Evolutionary conservation across 2,888 invertebrate genomes (phyloP).

Genomic region (Drosophila meridionalis): DNA sequence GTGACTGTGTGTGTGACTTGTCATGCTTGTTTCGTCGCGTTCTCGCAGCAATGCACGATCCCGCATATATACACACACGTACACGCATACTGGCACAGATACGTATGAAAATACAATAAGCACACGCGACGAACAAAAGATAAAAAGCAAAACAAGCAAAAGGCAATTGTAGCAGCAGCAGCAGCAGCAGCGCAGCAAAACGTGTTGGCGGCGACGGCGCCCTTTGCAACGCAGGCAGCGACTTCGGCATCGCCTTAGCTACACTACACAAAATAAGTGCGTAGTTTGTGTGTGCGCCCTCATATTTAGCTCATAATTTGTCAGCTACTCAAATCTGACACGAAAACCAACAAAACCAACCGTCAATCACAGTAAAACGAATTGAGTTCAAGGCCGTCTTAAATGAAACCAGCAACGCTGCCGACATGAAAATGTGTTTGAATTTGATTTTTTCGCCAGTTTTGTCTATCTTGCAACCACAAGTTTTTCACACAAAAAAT

Average conservation of each 20-base stretch:
- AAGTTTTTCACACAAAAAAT: conserved; percentile 72
- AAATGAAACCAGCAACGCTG: conserved; percentile 66
- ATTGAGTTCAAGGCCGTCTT: conserved; percentile 81
- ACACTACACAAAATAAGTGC: conserved; percentile 61
- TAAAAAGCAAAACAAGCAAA: conserved; percentile 48
- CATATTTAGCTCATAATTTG: conserved; percentile 20
- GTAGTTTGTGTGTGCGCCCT: conserved; percentile 49
- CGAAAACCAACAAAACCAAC: conserved; percentile 30
- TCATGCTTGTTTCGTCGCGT: conserved; percentile 67
- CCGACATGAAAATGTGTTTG: conserved; percentile 57
- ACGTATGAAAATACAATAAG: conserved; percentile 54
- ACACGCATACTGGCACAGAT: background rate
- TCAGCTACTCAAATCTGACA: conserved; percentile 34
- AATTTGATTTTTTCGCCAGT: conserved; percentile 30
- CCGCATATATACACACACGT: conserved; percentile 33
- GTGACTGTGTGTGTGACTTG: conserved; percentile 50
- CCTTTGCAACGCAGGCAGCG: conserved; percentile 35
- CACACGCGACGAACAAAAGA: conserved; percentile 57
- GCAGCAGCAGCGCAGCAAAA: conserved; percentile 8
- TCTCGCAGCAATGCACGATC: conserved; percentile 54
- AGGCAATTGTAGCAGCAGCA: conserved; percentile 38
- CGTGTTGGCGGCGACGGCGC: conserved; percentile 38
- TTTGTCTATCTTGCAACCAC: conserved; percentile 57
- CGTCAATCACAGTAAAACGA: conserved; percentile 49
- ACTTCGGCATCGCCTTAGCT: conserved; percentile 10